Base-by-base conservation (phyloP, 1,140 invertebrate species). In the Conopomorpha cramerella region DNA sequence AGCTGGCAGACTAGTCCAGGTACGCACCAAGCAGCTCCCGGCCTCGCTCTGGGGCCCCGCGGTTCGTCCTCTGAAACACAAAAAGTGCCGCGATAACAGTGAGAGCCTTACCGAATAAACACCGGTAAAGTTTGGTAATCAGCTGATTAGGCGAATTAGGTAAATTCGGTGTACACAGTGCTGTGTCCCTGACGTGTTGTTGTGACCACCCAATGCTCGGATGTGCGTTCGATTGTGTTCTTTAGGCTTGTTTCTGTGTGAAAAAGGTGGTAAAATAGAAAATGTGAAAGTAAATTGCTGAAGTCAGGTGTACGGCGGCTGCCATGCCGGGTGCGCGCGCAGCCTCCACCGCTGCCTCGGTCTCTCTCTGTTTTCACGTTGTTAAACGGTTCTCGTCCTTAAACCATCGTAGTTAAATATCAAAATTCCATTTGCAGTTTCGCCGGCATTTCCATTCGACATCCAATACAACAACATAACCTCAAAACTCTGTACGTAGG, bases 1-100 rank as follows among this genome's bases (percentile, higher is more conserved):
- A 97, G 94, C 82, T 98, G 96, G 95, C 95, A 98, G 84, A 99
- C 96, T 62, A 96, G 95, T 86, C 94, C 95, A 88, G 96, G 94
- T 97, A 87, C 88, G 88, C 64, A 61, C 53, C 51, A 49, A 40
- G 39, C 51, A 37, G 46, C 56, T 54, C 52, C 48, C 43, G 46
- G 2, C 34, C 52, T 39, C 47, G 43, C 37, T 35, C 36, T 46
- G 48, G 43, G 52, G 49, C 46, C 45, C 47, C 47, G 40, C 50
- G 42, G 55, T 67, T 64, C 59, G 63, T 56, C 53, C 45, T 41
- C 55, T 68, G 41, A 36, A 39, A 42, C 42, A 42, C 43, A 64
- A 63, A 55, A 53, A 55, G 61, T 62, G 54, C 57, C 47, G n/a
- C n/a, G n/a, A 30, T 61, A 57, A 33, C 46, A 49, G 34, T 16